phyloP scores from a whole-genome alignment of 1,140 invertebrate species.

The Penaeus indicus region DNA sequence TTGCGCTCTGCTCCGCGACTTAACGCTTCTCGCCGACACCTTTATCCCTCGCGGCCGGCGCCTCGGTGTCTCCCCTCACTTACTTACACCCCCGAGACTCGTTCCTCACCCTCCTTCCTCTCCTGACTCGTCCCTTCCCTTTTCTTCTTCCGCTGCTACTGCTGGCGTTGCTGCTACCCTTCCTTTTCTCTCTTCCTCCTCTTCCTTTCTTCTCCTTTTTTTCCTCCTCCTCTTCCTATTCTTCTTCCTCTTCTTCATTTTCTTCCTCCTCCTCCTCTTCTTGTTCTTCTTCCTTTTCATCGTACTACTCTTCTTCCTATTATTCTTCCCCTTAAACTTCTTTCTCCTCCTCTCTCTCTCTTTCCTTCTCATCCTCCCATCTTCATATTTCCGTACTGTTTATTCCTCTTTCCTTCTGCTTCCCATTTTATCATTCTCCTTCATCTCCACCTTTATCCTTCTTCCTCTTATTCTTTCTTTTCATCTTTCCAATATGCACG shows the following conservation, averaged over 20 bases:
- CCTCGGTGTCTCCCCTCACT: no score
- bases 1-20: no score
- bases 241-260: background rate
- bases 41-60: no score
- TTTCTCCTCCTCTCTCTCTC: constrained; percentile 11
- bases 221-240: background rate
- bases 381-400: background rate
- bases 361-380: background rate
- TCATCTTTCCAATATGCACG: no score
- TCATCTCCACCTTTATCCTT: background rate
- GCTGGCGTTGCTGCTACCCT: background rate
- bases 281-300: no score
- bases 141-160: background rate
- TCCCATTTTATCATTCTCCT: background rate
- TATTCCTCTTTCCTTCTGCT: background rate
- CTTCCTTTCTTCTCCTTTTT: background rate
- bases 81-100: no score
- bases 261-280: background rate
- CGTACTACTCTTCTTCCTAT: no score
- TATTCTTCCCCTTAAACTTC: background rate
- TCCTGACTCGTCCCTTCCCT: no score
- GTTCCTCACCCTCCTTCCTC: background rate
- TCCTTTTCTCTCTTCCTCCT: background rate
- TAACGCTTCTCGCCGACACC: no score
- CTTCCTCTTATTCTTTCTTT: no score